Percentiles rank a stretch among this genome's conserved stretches.
These are phyloP conservation scores for Montipora capitata DNA, from an alignment of 92 coral and sea anemone genomes.

Conservation along the genomic window DNA sequence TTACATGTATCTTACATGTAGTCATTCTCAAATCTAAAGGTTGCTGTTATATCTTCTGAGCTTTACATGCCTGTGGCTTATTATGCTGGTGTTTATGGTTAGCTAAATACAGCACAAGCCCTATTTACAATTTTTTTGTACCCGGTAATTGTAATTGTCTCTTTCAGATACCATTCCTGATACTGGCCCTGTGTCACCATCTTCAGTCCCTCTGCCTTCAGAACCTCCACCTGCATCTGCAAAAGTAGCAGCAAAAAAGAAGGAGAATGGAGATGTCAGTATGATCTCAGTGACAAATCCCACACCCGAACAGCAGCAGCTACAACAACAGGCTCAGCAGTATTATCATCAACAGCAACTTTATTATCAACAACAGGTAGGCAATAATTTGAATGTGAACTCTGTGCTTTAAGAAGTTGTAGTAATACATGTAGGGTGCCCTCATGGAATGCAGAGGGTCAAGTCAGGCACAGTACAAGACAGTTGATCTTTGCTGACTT, in stretches of 20 bases:
- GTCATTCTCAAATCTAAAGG: no score
- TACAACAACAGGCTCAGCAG: constrained; percentile 90
- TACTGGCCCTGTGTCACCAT: constrained; percentile 89
- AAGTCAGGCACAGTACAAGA: no score
- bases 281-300: constrained; percentile 86
- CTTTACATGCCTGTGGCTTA: no score
- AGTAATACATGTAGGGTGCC: no score
- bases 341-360: constrained; percentile 89
- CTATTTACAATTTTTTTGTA: no score
- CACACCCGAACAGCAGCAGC: constrained; percentile 89
- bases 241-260: constrained; percentile 46
- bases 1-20: no score
- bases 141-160: neutral
- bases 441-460: no score
- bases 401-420: no score
- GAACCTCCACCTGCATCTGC: constrained; percentile 90
- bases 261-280: constrained; percentile 76
- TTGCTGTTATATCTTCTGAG: no score
- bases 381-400: neutral
- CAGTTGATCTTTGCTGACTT: no score
- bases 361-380: constrained; percentile 72
- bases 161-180: constrained; percentile 66
- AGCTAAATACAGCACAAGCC: no score
- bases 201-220: constrained; percentile 96
- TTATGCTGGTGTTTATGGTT: no score